Evolutionary conservation across 2,888 invertebrate genomes (phyloP), one percentile per base, ranked within the genome.

Genomic region (Ceramica pisi): DNA sequence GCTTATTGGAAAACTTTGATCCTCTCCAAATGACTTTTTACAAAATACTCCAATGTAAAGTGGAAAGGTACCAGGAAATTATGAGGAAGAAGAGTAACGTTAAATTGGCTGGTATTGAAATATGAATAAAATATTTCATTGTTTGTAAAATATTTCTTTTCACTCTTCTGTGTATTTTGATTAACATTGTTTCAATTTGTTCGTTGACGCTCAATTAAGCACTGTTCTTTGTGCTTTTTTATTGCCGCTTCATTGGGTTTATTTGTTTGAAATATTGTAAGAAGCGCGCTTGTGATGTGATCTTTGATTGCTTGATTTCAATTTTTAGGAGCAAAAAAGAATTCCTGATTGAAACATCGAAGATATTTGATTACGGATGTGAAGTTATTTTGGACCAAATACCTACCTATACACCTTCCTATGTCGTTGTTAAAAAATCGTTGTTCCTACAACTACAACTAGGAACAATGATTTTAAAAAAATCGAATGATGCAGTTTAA

Each of bases 1-100:
- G 80, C 76, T 84, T 83, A 84, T 83, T 83, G 83, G 72, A 68
- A 84, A 81, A 84, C 76, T 83, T 84, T 82, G 84, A 84, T 84
- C 82, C 68, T 69, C 55, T 79, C n/a, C 44, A 66, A 75, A 78
- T 81, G 61, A 70, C 78, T 78, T 78, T 71, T 78, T 67, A 74
- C 65, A 70, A 72, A 81, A 71, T 73, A 75, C 66, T 73, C 56
- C 56, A 56, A 71, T 79, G 74, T 69, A 70, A 67, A 74, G 68
- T 60, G 21, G 51, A 53, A 72, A 70, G 69, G 69, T 78, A 50
- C 23, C 50, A 67, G 66, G 68, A 79, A 79, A 74, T 82, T 75
- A 67, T 68, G 53, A 71, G 41, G 53, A 75, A 79, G 78, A 55
- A 60, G 23, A 68, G 65, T 78, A 68, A 56, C 64, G 59, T 56